Percentiles rank a stretch among this genome's conserved stretches.
Conservation (phyloP, 2,113 vertebrate genomes). For the Rhinopomastus cyanomelas region DNA sequence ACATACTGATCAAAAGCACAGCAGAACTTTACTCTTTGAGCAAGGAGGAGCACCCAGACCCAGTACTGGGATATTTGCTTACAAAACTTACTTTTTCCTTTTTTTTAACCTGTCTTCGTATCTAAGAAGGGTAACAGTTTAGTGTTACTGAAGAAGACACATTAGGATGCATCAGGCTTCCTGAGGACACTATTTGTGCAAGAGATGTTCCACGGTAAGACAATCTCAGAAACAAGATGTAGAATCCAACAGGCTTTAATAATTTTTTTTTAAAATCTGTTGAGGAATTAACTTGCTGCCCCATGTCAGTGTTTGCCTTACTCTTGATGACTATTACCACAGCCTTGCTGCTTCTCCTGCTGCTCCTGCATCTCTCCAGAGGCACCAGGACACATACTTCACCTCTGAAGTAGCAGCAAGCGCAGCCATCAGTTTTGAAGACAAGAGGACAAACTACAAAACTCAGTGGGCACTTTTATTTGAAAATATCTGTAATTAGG, state of each 20-base stretch:
- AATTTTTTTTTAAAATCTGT: not conserved
- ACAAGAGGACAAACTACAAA: not conserved
- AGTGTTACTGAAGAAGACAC: constrained; percentile 7
- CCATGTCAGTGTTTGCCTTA: not conserved
- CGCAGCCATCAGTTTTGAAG: not conserved
- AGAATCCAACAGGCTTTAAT: not conserved
- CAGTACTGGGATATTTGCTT: not conserved
- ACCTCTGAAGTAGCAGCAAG: constrained; percentile 6
- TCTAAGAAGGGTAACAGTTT: constrained; percentile 7
- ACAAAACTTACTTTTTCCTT: not conserved
- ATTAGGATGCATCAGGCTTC: not conserved
- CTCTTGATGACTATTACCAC: not conserved
- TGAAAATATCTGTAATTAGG: constrained; percentile 11
- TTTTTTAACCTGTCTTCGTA: constrained; percentile 1
- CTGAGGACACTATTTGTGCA: not conserved
- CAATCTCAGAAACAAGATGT: not conserved
- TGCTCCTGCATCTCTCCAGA: not conserved
- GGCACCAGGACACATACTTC: not conserved
- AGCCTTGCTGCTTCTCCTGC: not conserved
- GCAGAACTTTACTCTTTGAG: constrained; percentile 14
- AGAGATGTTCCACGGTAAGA: not conserved
- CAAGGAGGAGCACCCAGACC: constrained; percentile 12
- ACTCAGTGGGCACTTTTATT: constrained; percentile 4
- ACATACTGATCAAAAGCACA: constrained; percentile 19
- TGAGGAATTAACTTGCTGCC: not conserved